A percentile compares a stretch with the other conserved stretches of the same genome.
These are phyloP conservation scores for Mellivora capensis DNA, from an alignment of 2,113 vertebrate genomes.

Conservation along the genomic window DNA sequence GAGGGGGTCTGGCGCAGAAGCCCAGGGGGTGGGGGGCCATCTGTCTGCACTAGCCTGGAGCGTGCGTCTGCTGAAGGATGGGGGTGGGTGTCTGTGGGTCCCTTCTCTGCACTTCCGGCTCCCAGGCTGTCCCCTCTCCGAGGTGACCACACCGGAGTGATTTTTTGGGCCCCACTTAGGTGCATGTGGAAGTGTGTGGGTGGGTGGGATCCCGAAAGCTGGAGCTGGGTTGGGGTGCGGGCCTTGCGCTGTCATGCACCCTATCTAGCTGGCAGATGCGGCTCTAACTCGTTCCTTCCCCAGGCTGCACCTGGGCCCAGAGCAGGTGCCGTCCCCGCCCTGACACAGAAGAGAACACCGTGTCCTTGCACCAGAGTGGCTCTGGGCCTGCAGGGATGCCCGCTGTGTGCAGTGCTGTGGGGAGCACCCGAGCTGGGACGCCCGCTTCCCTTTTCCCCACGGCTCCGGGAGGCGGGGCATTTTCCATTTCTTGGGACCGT, in stretches of 20 bases:
- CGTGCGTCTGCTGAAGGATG: fast-evolving
- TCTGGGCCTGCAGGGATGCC: fast-evolving
- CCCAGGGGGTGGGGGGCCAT: background rate
- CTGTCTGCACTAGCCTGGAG: background rate
- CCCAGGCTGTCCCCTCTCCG: fast-evolving
- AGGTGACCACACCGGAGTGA: fast-evolving
- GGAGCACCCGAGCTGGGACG: fast-evolving
- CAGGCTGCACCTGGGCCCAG: fast-evolving
- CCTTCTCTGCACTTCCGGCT: too few relatives aligned
- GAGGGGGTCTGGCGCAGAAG: background rate
- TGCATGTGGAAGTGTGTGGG: fast-evolving
- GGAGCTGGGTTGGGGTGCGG: fast-evolving
- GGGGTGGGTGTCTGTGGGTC: fast-evolving
- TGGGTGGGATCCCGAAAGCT: fast-evolving
- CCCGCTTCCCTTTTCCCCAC: fast-evolving
- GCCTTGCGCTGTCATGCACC: fast-evolving
- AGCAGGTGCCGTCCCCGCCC: background rate
- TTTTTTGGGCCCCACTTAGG: fast-evolving
- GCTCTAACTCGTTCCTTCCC: background rate
- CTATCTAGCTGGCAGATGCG: too few relatives aligned
- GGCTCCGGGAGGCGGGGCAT: too few relatives aligned
- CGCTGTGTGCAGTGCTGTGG: fast-evolving
- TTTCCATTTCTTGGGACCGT: background rate
- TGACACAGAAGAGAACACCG: fast-evolving
- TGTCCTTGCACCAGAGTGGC: fast-evolving